phyloP scores from a whole-genome alignment of 2,113 vertebrate genomes.

The Machaerirhynchus nigripectus region DNA sequence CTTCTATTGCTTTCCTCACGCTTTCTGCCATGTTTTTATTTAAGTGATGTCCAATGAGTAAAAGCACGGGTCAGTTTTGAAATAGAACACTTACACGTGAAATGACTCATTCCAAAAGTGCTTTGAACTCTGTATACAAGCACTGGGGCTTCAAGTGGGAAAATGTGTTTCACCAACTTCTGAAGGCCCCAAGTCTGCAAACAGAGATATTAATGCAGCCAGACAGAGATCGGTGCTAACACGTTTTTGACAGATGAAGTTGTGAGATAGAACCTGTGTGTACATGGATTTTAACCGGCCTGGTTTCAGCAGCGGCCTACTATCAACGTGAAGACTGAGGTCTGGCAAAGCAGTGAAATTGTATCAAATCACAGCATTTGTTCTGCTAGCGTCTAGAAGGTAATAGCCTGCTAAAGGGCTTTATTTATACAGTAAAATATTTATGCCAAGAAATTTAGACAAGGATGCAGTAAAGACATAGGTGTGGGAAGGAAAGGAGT shows the following conservation, averaged over 20 bases:
- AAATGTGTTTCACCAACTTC: background rate
- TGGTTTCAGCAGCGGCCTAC: background rate
- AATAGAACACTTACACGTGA: slow-evolving; percentile 41
- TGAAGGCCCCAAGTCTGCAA: background rate
- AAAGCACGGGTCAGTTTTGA: slow-evolving; percentile 51
- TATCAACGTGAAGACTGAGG: background rate
- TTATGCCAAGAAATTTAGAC: background rate
- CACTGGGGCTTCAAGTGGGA: background rate
- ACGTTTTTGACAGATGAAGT: background rate
- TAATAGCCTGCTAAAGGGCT: background rate
- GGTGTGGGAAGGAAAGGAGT: background rate
- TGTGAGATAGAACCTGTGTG: background rate
- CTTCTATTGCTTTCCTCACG: background rate
- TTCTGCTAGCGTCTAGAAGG: background rate
- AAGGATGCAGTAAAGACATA: background rate
- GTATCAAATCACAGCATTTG: background rate
- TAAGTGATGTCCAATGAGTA: slow-evolving; percentile 54
- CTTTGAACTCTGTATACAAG: slow-evolving; percentile 38
- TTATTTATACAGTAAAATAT: background rate
- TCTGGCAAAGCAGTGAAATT: background rate
- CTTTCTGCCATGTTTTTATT: slow-evolving; percentile 49
- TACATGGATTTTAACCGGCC: background rate
- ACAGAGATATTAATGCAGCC: background rate
- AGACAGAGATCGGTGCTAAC: background rate
- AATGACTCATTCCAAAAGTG: background rate